Evolutionary conservation across 2,797 vertebrate species (phyloP).

Genomic region (Holocentrus rufus): DNA sequence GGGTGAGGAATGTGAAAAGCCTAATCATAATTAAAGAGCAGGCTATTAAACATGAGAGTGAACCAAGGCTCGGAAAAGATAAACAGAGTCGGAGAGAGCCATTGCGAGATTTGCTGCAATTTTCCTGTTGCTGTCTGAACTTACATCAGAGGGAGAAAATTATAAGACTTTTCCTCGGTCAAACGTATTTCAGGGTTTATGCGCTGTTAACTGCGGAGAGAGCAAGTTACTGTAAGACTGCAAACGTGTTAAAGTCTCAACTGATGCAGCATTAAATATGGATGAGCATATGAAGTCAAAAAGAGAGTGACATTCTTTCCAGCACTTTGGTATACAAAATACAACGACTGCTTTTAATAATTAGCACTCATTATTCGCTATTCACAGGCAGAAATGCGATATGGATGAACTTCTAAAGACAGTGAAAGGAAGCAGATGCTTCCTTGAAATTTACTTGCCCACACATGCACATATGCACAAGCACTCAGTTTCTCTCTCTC

Average conservation of each 20-base stretch:
- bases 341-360: constrained; percentile 45
- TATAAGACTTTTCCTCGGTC: constrained; percentile 35
- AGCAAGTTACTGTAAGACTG: constrained; percentile 5
- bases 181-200: not conserved
- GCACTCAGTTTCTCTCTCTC: constrained; percentile 59
- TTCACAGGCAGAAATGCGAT: constrained; percentile 49
- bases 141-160: constrained; percentile 67
- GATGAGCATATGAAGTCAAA: constrained; percentile 29
- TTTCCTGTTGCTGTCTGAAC: constrained; percentile 71
- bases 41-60: constrained; percentile 73
- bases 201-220: not conserved
- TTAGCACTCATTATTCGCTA: constrained; percentile 39
- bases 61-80: constrained; percentile 69
- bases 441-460: constrained; percentile 63
- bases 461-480: constrained; percentile 65
- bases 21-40: constrained; percentile 86
- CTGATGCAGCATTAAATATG: constrained; percentile 12
- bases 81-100: constrained; percentile 71
- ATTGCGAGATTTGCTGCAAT: constrained; percentile 47
- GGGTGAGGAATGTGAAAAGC: constrained; percentile 83
- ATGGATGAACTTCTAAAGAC: constrained; percentile 56
- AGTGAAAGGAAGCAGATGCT: constrained; percentile 53
- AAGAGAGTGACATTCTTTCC: constrained; percentile 28
- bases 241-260: constrained; percentile 13
- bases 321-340: constrained; percentile 7